These are phyloP conservation scores for Philhelius pedissequus DNA, from an alignment of 2,888 invertebrate species.

Conservation along the genomic window DNA sequence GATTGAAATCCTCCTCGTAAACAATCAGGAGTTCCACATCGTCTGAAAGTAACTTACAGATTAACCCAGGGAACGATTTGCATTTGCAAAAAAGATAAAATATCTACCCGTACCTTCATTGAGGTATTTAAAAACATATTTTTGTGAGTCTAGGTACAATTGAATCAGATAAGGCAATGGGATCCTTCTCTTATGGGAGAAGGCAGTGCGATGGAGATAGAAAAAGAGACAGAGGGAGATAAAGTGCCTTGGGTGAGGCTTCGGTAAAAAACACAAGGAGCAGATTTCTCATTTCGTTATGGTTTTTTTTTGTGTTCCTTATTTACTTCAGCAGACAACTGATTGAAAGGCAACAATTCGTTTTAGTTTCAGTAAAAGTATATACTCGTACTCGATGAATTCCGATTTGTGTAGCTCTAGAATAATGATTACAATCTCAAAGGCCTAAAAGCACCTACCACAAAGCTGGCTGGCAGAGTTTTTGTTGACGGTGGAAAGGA, in stretches of 20 bases:
- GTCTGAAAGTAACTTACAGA: constrained; percentile 75
- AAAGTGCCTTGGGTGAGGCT: background rate
- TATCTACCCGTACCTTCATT: background rate
- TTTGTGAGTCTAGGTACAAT: constrained; percentile 44
- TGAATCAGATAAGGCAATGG: constrained; percentile 60
- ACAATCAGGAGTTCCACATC: constrained; percentile 83
- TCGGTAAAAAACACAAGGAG: constrained; percentile 16
- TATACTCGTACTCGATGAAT: no score
- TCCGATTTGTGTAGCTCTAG: constrained; percentile 12
- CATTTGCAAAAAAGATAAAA: constrained; percentile 34
- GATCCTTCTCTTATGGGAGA: background rate
- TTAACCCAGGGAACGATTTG: constrained; percentile 72
- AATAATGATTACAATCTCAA: constrained; percentile 17
- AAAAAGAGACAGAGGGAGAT: no score
- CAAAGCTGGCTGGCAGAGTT: no score
- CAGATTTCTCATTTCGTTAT: constrained; percentile 14
- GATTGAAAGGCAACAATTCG: constrained; percentile 43
- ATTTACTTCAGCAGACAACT: constrained; percentile 2
- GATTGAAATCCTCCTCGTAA: constrained; percentile 82
- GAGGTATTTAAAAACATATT: constrained; percentile 56
- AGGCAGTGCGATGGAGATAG: background rate
- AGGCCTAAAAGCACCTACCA: background rate
- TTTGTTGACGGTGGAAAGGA: background rate
- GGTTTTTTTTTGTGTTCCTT: background rate
- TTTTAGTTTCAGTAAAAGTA: constrained; percentile 20